Percentiles rank a stretch among this genome's conserved stretches.
Evolutionary conservation across 2,888 invertebrate genomes (phyloP).

Genomic region (Dione vanillae): DNA sequence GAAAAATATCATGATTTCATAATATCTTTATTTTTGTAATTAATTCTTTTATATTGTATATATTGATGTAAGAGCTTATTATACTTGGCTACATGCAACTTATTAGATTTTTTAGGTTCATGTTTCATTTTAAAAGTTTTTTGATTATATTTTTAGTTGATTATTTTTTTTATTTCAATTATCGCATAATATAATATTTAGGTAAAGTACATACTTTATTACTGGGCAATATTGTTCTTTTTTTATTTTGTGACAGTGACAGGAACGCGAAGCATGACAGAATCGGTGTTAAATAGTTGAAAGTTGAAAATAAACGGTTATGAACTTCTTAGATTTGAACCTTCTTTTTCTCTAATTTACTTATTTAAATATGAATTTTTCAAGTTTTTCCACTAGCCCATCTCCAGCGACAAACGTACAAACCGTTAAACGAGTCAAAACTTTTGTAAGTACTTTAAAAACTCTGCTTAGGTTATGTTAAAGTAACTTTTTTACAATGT

Average conservation of each 20-base stretch:
- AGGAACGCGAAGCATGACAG: conserved; percentile 31
- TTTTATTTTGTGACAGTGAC: conserved; percentile 21
- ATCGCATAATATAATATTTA: not conserved
- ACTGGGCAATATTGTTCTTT: not conserved
- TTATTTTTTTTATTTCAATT: not conserved
- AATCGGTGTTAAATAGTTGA: conserved; percentile 33
- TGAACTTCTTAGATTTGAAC: conserved; percentile 23
- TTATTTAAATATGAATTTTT: conserved; percentile 57
- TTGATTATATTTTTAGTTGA: not conserved
- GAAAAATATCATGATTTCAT: not conserved
- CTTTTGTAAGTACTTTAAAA: conserved; percentile 61
- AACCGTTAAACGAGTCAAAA: conserved; percentile 59
- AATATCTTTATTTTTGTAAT: conserved; percentile 17
- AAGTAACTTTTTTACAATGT: conserved; percentile 33
- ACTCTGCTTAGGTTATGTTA: conserved; percentile 64
- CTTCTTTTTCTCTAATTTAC: conserved; percentile 11
- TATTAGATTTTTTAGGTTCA: not conserved
- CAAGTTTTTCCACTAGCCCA: conserved; percentile 53
- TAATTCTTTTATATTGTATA: not conserved
- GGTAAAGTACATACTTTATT: not conserved
- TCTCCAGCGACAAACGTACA: conserved; percentile 49
- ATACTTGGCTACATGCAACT: too few relatives aligned
- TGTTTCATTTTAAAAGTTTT: not conserved
- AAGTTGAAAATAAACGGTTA: conserved; percentile 45
- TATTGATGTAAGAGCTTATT: not conserved